Percentiles rank a stretch among this genome's conserved stretches.
Evolutionary conservation across 2,888 invertebrate genomes (phyloP).

Genomic region (Hypsopygia costalis): DNA sequence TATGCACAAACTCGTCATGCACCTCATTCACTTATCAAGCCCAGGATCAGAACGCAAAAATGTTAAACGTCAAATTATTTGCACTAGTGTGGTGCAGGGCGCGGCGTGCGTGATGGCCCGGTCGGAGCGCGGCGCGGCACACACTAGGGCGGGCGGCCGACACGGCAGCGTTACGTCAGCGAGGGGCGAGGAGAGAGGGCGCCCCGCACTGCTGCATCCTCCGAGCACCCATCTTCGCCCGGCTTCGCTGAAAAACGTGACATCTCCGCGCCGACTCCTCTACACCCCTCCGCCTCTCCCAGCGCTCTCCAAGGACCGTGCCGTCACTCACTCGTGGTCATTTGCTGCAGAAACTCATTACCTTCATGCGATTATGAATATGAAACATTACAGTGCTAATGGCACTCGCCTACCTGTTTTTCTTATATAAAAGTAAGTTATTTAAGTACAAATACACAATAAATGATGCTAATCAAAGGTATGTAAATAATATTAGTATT

Average conservation of each 20-base stretch:
- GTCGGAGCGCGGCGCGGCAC: conserved; percentile 73
- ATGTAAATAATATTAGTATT: too few species aligned
- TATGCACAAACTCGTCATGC: conserved; percentile 52
- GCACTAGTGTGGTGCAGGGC: conserved; percentile 62
- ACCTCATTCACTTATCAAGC: conserved; percentile 66
- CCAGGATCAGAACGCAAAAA: conserved; percentile 57
- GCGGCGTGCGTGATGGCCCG: conserved; percentile 60
- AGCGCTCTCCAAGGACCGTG: conserved; percentile 32
- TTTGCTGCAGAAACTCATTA: conserved; percentile 49
- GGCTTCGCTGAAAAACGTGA: conserved; percentile 65
- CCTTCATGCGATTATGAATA: conserved; percentile 34
- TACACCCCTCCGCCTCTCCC: conserved; percentile 28
- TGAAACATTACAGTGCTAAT: conserved; percentile 4
- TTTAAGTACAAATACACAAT: too few species aligned
- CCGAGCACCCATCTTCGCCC: conserved; percentile 64
- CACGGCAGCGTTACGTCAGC: conserved; percentile 78
- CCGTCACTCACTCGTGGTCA: conserved; percentile 47
- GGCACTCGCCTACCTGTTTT: too few species aligned
- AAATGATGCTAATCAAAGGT: too few species aligned
- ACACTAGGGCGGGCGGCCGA: conserved; percentile 74
- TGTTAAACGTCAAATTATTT: conserved; percentile 72
- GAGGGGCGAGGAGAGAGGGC: conserved; percentile 46
- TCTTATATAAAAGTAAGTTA: too few species aligned
- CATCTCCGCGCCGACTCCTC: conserved; percentile 49
- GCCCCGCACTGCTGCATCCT: conserved; percentile 75